These are phyloP conservation scores for Elachura formosa DNA, from an alignment of 2,113 vertebrate species.

Conservation along the genomic window DNA sequence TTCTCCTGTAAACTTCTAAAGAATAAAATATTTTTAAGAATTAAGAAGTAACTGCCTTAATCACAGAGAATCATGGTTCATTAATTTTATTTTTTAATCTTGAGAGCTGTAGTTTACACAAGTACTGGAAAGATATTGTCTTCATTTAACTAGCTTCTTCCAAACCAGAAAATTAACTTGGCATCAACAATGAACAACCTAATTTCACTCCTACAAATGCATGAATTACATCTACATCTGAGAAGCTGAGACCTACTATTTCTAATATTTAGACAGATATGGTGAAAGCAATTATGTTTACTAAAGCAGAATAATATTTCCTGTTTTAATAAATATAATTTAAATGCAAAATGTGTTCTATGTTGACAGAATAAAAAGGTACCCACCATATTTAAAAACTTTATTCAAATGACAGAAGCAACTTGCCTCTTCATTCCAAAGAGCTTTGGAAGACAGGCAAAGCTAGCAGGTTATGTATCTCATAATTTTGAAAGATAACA, in stretches of 20 bases:
- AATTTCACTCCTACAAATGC: not conserved
- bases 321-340: not conserved
- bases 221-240: not conserved
- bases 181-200: not conserved
- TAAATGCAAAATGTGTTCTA: conserved; percentile 5
- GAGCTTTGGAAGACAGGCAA: not conserved
- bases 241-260: not conserved
- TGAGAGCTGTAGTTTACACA: not conserved
- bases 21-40: not conserved
- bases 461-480: not conserved
- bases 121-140: not conserved
- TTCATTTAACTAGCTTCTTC: conserved; percentile 17
- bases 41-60: not conserved
- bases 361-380: not conserved
- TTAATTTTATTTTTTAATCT: not conserved
- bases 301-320: not conserved
- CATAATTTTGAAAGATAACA: not conserved
- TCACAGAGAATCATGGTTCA: not conserved
- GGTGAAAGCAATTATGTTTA: conserved; percentile 5
- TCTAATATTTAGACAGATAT: not conserved
- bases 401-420: not conserved
- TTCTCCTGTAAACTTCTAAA: not conserved
- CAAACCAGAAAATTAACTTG: conserved; percentile 25
- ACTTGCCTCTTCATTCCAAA: not conserved
- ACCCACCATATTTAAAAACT: not conserved